Evolutionary conservation across 2,797 vertebrate genomes (phyloP).

Genomic region (Cheirogaleus major): DNA sequence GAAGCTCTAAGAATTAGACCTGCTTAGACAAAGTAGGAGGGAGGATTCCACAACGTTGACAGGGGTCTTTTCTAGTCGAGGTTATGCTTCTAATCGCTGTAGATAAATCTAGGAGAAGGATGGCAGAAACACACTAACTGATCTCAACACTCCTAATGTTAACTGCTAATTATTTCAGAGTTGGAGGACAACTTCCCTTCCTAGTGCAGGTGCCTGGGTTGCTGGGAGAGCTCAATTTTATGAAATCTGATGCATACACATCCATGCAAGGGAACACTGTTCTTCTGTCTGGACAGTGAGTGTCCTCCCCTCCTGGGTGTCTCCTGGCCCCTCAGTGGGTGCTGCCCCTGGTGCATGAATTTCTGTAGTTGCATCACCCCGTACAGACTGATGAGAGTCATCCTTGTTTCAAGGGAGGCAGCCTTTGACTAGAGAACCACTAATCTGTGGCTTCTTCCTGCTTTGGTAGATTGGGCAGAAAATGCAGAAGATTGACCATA

Average conservation of each 20-base stretch:
- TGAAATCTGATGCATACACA: background rate
- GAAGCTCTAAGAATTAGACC: background rate
- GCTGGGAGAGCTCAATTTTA: background rate
- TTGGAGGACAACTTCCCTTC: background rate
- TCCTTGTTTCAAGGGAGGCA: background rate
- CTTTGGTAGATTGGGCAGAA: background rate
- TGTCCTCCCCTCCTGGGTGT: background rate
- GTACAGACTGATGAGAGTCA: background rate
- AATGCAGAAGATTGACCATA: background rate
- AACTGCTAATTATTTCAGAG: background rate
- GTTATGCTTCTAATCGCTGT: background rate
- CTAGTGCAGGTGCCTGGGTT: background rate
- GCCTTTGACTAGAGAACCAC: background rate
- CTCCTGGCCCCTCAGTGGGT: background rate
- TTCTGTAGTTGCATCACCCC: background rate
- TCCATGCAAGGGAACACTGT: background rate
- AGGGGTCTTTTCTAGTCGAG: background rate
- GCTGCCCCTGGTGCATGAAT: accelerated
- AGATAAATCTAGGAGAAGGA: background rate
- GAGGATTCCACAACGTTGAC: background rate
- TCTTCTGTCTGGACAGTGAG: background rate
- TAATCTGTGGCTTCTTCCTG: background rate
- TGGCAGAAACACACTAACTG: background rate
- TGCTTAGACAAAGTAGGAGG: background rate
- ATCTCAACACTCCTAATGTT: background rate